phyloP scores from a whole-genome alignment of 2,888 invertebrate genomes.

The Scaptodrosophila latifasciaeformis region DNA sequence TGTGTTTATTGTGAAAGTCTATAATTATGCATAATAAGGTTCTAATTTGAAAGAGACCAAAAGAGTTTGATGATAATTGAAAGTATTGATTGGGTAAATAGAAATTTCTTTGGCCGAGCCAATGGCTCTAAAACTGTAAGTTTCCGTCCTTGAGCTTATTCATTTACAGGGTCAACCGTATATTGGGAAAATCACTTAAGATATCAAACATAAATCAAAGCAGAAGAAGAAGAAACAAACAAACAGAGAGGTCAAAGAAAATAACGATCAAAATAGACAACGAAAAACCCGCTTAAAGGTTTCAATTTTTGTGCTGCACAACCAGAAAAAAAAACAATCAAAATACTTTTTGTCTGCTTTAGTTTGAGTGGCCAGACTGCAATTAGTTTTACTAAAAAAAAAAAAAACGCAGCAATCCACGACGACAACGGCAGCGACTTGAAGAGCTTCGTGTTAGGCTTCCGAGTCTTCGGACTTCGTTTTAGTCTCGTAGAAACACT shows the following conservation, averaged over 20 bases:
- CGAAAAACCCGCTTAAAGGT: not conserved
- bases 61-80: slow-evolving; percentile 10
- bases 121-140: not conserved
- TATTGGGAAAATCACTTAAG: no score
- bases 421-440: slow-evolving; percentile 1
- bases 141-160: no score
- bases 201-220: no score
- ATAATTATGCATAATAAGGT: slow-evolving; percentile 29
- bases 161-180: no score
- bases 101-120: not conserved
- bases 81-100: not conserved
- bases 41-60: slow-evolving; percentile 48
- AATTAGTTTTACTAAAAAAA: not conserved
- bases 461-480: not conserved
- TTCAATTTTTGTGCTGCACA: not conserved
- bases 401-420: slow-evolving; percentile 1
- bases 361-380: no score
- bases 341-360: no score
- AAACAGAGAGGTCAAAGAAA: no score
- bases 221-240: no score
- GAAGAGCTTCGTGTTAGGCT: not conserved
- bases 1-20: slow-evolving; percentile 52
- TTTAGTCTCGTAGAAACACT: slow-evolving; percentile 55
- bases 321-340: no score
- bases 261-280: no score